phyloP scores from a whole-genome alignment of 2,797 vertebrate species.

The Manis pentadactyla region DNA sequence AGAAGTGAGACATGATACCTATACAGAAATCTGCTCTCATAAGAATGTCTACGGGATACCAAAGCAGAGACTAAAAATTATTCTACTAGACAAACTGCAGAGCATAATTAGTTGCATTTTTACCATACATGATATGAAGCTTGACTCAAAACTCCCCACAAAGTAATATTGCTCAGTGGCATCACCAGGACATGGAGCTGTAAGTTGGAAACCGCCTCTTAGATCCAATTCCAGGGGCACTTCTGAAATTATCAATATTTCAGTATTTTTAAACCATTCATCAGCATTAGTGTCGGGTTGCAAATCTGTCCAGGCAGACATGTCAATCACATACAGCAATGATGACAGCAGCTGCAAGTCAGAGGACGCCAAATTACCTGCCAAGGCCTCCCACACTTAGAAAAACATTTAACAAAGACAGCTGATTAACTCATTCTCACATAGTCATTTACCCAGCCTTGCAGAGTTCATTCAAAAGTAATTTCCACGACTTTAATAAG shows the following conservation, averaged over 20 bases:
- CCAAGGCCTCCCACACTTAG: conserved; percentile 79
- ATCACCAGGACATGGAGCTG: not conserved
- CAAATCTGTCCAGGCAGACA: conserved; percentile 81
- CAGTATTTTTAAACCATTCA: conserved; percentile 80
- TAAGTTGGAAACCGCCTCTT: not conserved
- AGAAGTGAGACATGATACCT: not conserved
- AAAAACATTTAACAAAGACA: conserved; percentile 84
- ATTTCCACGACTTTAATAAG: conserved; percentile 81
- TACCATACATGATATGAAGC: not conserved
- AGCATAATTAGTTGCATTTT: conserved; percentile 48
- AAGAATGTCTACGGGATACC: conserved; percentile 43
- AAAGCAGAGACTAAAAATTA: conserved; percentile 1
- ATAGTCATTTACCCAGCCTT: conserved; percentile 72
- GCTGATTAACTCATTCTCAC: conserved; percentile 84
- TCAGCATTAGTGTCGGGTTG: conserved; percentile 82
- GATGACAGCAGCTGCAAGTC: conserved; percentile 82
- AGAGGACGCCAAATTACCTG: conserved; percentile 81
- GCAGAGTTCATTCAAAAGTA: conserved; percentile 73
- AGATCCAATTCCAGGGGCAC: conserved; percentile 54
- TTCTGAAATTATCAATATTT: conserved; percentile 77
- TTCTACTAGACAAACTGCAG: conserved; percentile 48
- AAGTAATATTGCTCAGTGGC: not conserved
- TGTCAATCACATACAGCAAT: conserved; percentile 82
- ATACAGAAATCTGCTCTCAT: not conserved
- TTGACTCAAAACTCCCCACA: conserved; percentile 37